Conservation (phyloP, 2,797 vertebrate genomes). For the Sitta carolinensis region DNA sequence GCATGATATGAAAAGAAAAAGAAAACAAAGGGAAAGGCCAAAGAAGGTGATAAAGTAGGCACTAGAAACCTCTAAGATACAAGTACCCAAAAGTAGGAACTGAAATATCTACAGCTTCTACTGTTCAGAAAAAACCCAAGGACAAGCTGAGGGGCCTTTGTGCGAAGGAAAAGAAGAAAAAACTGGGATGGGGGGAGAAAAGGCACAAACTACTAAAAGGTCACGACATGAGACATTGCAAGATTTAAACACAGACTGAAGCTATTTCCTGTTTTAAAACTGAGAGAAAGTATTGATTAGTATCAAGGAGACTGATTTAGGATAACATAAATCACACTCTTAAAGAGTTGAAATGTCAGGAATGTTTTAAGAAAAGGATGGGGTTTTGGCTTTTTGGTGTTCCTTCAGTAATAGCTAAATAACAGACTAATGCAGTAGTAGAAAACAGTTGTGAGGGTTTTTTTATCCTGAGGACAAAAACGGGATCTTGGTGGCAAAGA, state of each 20-base stretch:
- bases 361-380: neutral
- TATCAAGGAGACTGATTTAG: slow-evolving; percentile 33
- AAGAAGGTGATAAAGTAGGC: neutral
- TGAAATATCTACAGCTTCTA: neutral
- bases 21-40: neutral
- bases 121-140: neutral
- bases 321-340: slow-evolving; percentile 18
- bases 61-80: neutral
- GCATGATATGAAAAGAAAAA: neutral
- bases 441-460: neutral
- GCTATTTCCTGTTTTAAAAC: slow-evolving; percentile 67
- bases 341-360: neutral
- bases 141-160: neutral
- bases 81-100: neutral
- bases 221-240: slow-evolving; percentile 15
- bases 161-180: neutral
- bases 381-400: neutral
- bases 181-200: neutral
- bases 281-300: slow-evolving; percentile 61
- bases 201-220: slow-evolving; percentile 30
- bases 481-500: neutral
- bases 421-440: neutral
- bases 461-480: neutral
- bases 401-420: neutral
- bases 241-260: slow-evolving; percentile 63